A percentile compares a stretch with the other conserved stretches of the same genome.
These are phyloP conservation scores for Didymodactylos carnosus DNA, from an alignment of 2,888 invertebrate species.

Conservation along the genomic window DNA sequence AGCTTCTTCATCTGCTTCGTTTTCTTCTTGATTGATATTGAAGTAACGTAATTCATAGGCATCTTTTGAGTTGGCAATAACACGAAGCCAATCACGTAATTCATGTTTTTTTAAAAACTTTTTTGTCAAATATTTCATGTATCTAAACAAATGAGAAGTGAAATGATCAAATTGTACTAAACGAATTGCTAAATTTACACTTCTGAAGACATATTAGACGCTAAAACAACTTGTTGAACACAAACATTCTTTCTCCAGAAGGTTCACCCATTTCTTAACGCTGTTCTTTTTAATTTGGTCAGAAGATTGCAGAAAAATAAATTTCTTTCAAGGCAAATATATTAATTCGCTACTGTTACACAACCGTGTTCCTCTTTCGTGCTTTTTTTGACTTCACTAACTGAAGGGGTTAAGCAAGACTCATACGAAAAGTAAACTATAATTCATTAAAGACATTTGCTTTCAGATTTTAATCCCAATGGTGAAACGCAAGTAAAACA, in stretches of 20 bases:
- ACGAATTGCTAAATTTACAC: background rate
- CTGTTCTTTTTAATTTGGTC: no score
- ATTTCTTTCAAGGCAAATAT: no score
- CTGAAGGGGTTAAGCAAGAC: no score
- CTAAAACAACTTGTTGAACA: conserved; percentile 30
- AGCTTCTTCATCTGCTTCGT: conserved; percentile 12
- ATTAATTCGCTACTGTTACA: no score
- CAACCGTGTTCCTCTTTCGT: no score
- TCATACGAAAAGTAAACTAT: no score
- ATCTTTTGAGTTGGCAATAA: conserved; percentile 87
- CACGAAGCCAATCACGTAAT: conserved; percentile 91
- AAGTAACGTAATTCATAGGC: conserved; percentile 96
- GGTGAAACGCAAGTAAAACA: no score
- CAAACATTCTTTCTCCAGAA: conserved; percentile 22
- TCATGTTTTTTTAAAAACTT: conserved; percentile 98
- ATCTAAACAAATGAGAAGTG: conserved; percentile 41
- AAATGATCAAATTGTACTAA: background rate
- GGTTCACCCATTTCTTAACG: no score
- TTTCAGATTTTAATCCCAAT: no score
- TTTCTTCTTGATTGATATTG: conserved; percentile 41
- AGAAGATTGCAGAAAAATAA: no score
- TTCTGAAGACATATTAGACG: background rate
- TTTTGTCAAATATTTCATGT: conserved; percentile 95
- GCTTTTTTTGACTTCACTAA: no score
- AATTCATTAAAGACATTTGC: no score